These are phyloP conservation scores for Formica exsecta DNA, from an alignment of 1,140 invertebrate species.

Conservation along the genomic window DNA sequence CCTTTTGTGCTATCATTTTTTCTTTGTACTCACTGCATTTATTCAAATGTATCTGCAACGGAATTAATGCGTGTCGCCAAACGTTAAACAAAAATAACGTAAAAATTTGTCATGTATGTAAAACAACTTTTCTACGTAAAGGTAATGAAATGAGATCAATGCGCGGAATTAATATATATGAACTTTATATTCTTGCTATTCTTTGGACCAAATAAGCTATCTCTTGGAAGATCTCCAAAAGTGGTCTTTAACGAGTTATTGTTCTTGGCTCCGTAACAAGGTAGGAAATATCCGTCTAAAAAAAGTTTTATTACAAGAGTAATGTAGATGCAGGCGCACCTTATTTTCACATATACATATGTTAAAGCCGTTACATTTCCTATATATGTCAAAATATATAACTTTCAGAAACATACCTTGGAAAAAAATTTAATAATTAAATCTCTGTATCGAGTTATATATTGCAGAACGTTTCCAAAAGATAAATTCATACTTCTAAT, in stretches of 20 bases:
- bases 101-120: background rate
- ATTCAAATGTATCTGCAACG: slow-evolving; percentile 20
- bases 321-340: background rate
- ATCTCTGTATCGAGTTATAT: background rate
- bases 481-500: background rate
- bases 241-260: slow-evolving; percentile 50
- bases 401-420: background rate
- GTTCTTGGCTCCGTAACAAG: slow-evolving; percentile 32
- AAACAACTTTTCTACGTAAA: slow-evolving; percentile 1
- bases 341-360: slow-evolving; percentile 15
- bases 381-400: background rate
- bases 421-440: slow-evolving; percentile 11
- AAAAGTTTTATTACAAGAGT: slow-evolving; percentile 23
- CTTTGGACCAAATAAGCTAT: slow-evolving; percentile 4
- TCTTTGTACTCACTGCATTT: slow-evolving; percentile 23
- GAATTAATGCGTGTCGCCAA: slow-evolving; percentile 34
- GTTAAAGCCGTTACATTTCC: background rate
- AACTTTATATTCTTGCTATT: slow-evolving; percentile 1
- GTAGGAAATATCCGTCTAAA: background rate
- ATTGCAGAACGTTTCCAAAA: background rate
- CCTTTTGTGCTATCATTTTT: slow-evolving; percentile 29
- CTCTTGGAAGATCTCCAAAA: slow-evolving; percentile 44
- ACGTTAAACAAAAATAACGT: background rate
- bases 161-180: slow-evolving; percentile 7
- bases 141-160: slow-evolving; percentile 21